Percentiles rank a stretch among this genome's conserved stretches.
Conservation (phyloP, 2,113 vertebrate species). For the Heterocephalus glaber region DNA sequence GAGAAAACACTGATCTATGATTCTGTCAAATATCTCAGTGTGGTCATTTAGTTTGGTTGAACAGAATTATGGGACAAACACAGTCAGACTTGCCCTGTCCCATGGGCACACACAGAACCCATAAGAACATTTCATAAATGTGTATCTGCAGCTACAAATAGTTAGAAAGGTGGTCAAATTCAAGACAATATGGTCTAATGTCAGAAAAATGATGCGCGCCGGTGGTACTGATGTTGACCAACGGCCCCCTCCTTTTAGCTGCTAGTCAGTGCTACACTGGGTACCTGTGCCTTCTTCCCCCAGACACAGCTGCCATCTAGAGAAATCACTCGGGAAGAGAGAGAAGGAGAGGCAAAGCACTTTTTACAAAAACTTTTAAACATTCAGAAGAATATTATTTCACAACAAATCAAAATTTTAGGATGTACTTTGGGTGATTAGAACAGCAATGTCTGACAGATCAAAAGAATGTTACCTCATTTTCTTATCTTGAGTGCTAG, state of each 20-base stretch:
- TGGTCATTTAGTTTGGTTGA: background rate
- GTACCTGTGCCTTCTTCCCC: background rate
- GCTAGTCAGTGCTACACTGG: background rate
- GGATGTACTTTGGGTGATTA: background rate
- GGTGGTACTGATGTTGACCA: background rate
- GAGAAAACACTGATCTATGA: background rate
- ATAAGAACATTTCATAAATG: background rate
- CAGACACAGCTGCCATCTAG: background rate
- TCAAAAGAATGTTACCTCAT: background rate
- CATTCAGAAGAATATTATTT: constrained; percentile 26
- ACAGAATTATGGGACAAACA: background rate
- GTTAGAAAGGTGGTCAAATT: background rate
- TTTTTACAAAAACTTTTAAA: background rate
- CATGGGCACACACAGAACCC: background rate
- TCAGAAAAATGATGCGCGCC: background rate
- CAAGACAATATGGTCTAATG: background rate
- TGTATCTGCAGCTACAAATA: background rate
- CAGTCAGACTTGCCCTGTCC: background rate
- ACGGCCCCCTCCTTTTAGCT: background rate
- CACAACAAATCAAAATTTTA: constrained; percentile 23
- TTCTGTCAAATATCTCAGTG: background rate
- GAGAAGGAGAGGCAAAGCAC: background rate
- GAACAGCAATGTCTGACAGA: background rate
- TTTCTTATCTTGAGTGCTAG: constrained; percentile 28
- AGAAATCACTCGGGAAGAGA: background rate